Base-by-base conservation (phyloP, 64 coral and sea anemone genomes). In the Montipora capricornis region DNA sequence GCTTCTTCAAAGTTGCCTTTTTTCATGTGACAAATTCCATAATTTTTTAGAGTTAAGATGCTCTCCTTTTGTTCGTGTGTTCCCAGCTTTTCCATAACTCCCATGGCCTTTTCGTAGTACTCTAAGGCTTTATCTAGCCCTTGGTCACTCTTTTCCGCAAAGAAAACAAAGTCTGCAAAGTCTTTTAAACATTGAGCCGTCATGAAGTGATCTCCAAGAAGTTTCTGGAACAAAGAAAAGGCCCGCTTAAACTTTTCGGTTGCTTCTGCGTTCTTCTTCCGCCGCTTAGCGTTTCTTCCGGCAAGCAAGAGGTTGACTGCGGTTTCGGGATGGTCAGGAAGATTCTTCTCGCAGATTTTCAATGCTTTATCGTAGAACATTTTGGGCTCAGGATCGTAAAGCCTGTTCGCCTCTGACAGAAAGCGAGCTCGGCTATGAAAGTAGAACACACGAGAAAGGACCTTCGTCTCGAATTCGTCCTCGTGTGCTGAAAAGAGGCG, bases 381-480 rank as follows among this genome's bases (percentile, higher is more conserved):
- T 9, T 83, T 6, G 0, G 67, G 20, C 60, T 3, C 49, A 53
- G n/a, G 9, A 10, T 20, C 48, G 48, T 73, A 12, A 17, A 0
- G 20, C 69, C 29, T 59, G 10, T 22, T 45, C 15, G 45, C 0
- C 26, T 83, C 24, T 17, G 37, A 73, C 29, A 77, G 19, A 44
- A 52, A 87, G 4, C 91, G 91, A 22, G 77, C 77, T 17, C 77
- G 16, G 61, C 70, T 92, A 1, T 92, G 71, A 20, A 55, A 66
- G 81, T 74, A 91, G 44, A 58, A 3, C 1, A 87, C 44, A 20
- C 69, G 24, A 50, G 82, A 47, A 44, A 78, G 20, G 1, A 60
- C 75, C 2, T 48, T 49, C 5, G 55, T 53, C 57, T 87, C 3
- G 69, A 92, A 92, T 3, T 87, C 17, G 16, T 15, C 15, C 3